Evolutionary conservation across 2,888 invertebrate genomes (phyloP), one percentile per base, ranked within the genome.

Genomic region (Stomorhina lunata): DNA sequence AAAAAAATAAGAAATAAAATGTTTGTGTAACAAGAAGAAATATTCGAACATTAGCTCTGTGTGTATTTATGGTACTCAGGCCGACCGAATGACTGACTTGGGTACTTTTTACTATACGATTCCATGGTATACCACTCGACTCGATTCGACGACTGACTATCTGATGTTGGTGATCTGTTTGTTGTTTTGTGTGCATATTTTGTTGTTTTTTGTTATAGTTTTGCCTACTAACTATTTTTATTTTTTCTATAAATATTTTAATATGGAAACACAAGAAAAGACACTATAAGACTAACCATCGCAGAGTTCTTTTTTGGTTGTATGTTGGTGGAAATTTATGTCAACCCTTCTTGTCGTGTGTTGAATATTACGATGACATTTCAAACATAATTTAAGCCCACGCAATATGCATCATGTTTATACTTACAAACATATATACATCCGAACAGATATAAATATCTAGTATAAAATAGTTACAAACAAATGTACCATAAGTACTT

Each of bases 311-410:
- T 45, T 65, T 48, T n/a, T 32, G 34, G 61, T 61, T 83, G 85
- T 87, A 89, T 89, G 89, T 89, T 89, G 89, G 89, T 89, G 89
- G 89, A 90, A 90, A 90, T 90, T 90, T 90, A 90, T 90, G 90
- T 90, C 90, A 90, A 89, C 89, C 89, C 89, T 90, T 89, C 89
- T 90, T 90, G 90, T 89, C 88, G 89, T 89, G 90, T 89, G 90
- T 90, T 90, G 90, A 89, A 90, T 90, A 90, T 90, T 90, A 90
- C 90, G 90, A 90, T 90, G 90, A 90, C 90, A 90, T 90, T 90
- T 90, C 87, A 88, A 90, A 90, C 90, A 90, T 90, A 90, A 90
- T 90, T 90, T 90, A 90, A 90, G 88, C 90, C 90, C 90, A 90
- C 90, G 90, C 90, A 90, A 83, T 78, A 81, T 72, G 77, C 83